A percentile compares a stretch with the other conserved stretches of the same genome.
Evolutionary conservation across 2,797 vertebrate genomes (phyloP).

Genomic region (Echiichthys vipera): DNA sequence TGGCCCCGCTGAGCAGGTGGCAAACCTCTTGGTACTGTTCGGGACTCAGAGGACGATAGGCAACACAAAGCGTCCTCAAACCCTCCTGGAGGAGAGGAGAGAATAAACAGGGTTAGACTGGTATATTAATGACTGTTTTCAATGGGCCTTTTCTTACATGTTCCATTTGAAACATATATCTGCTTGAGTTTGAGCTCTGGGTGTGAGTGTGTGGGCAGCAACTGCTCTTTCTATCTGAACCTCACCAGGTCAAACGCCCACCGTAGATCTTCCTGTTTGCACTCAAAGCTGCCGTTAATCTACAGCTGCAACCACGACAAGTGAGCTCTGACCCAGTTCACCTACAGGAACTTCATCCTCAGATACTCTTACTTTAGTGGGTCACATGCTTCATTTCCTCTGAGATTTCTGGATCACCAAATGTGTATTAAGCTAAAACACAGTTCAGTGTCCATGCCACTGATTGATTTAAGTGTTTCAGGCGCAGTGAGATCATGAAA

Average conservation of each 20-base stretch:
- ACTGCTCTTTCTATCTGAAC: background rate
- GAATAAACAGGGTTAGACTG: background rate
- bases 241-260: constrained; percentile 9
- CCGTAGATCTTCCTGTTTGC: background rate
- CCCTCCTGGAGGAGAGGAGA: constrained; percentile 88
- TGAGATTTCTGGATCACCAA: too few species aligned
- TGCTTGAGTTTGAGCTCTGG: background rate
- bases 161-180: background rate
- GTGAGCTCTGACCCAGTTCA: constrained; percentile 27
- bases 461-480: background rate
- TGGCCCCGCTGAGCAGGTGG: constrained; percentile 86
- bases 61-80: constrained; percentile 93
- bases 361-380: too few species aligned
- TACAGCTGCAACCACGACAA: background rate
- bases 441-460: background rate
- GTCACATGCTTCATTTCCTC: too few species aligned
- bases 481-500: background rate
- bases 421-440: background rate
- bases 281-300: background rate
- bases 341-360: too few species aligned
- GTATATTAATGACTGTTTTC: background rate
- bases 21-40: constrained; percentile 86
- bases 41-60: constrained; percentile 88
- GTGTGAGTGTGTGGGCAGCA: constrained; percentile 11
- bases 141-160: background rate